Evolutionary conservation across 2,113 vertebrate genomes (phyloP), one percentile per base, ranked within the genome.

Genomic region (Petroica traversi): DNA sequence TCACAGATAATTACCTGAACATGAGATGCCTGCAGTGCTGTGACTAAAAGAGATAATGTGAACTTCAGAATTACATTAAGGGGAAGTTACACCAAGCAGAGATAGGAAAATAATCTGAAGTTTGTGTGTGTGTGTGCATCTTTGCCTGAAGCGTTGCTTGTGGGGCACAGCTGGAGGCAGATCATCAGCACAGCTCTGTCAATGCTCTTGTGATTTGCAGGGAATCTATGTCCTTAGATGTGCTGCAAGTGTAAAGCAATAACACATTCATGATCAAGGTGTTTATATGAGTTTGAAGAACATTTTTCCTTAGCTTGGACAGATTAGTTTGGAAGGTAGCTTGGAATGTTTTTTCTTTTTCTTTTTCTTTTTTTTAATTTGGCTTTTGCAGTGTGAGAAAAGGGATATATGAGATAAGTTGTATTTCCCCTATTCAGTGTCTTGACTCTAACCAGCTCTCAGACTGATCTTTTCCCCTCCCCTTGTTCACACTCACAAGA

Each of bases 1-100:
- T 96, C 79, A 80, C 40, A 86, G 59, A 86, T 91, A 93, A 95
- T 95, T 92, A 71, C 85, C 79, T 77, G 81, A 88, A 93, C 79
- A 72, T 36, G 68, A 93, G 61, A 72, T 94, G 63, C 81, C 72
- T 91, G 67, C 63, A 77, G 68, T 69, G 79, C 71, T 90, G 72
- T 88, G 76, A 77, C 92, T 94, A 63, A 93, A 94, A 93, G 43
- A 52, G 72, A 74, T 87, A 78, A 93, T 81, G 73, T 57, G 83
- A 86, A 74, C 24, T 80, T 81, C 83, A 84, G 83, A 91, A 89
- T 74, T 81, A 40, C 52, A 84, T 83, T 90, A 80, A 84, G 40
- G 19, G 52, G 19, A 87, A 78, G 71, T 66, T 67, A 55, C 23
- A 59, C 54, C 51, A 89, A 92, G 48, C 59, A 94, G 76, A 92